Evolutionary conservation across 1,140 invertebrate genomes (phyloP).

Genomic region (Paracyclopina nana): DNA sequence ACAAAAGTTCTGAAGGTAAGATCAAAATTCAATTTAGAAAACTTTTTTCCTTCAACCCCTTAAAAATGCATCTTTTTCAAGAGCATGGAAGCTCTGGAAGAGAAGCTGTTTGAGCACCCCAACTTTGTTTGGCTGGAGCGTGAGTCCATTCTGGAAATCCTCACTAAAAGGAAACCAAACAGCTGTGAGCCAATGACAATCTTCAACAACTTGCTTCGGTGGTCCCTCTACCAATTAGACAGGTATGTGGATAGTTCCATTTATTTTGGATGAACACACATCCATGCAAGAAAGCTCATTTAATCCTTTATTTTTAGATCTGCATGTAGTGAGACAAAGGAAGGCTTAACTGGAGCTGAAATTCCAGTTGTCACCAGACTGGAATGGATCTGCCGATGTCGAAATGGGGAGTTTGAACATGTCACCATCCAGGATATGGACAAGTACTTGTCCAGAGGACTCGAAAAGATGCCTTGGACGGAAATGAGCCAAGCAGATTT

Average conservation of each 20-base stretch:
- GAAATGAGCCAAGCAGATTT: conserved; percentile 10
- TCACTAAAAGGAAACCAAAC: neutral
- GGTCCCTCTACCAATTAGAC: neutral
- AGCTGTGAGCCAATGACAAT: conserved; percentile 9
- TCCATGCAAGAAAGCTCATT: neutral
- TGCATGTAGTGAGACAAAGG: neutral
- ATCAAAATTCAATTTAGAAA: neutral
- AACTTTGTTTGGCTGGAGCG: conserved; percentile 16
- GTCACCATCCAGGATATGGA: neutral
- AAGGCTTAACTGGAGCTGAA: neutral
- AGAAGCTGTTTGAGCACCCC: conserved; percentile 11
- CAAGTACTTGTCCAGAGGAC: conserved; percentile 2
- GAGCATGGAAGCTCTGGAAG: conserved; percentile 8
- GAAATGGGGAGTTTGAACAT: neutral
- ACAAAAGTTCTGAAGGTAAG: conserved; percentile 8
- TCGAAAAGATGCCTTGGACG: conserved; percentile 2
- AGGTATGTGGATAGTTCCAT: neutral
- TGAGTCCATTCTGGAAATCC: neutral
- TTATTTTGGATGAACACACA: neutral
- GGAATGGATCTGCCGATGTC: neutral
- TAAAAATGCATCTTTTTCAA: conserved; percentile 1
- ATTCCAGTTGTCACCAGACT: conserved; percentile 5
- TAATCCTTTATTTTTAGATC: conserved; percentile 2
- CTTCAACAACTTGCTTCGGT: conserved; percentile 7
- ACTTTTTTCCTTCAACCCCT: conserved; percentile 4